A percentile compares a stretch with the other conserved stretches of the same genome.
phyloP scores from a whole-genome alignment of 2,113 vertebrate genomes.

The Notiomystis cincta region DNA sequence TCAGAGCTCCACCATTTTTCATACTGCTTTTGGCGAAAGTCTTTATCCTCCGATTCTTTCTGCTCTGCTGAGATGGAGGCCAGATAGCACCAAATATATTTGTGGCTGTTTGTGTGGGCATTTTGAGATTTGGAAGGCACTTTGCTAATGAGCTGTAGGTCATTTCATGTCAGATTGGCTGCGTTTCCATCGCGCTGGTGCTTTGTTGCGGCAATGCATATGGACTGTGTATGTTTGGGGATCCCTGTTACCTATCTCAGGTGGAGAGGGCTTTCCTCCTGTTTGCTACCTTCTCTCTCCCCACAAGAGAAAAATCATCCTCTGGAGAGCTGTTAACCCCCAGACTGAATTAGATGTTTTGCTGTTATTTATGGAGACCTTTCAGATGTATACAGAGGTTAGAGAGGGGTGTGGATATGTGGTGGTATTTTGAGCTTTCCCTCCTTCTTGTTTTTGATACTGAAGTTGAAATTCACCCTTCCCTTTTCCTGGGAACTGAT shows the following conservation, averaged over 20 bases:
- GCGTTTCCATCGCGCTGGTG: not conserved
- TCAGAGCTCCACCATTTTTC: not conserved
- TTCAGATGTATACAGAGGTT: not conserved
- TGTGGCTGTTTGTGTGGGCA: conserved; percentile 49
- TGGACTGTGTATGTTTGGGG: not conserved
- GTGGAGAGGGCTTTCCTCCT: not conserved
- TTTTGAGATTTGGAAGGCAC: conserved; percentile 30
- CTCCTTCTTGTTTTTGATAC: conserved; percentile 22
- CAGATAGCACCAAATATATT: not conserved
- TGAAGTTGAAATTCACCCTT: not conserved
- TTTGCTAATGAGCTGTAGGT: conserved; percentile 11
- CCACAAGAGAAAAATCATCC: not conserved
- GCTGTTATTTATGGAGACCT: not conserved
- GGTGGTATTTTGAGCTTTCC: not conserved
- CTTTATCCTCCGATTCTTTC: not conserved
- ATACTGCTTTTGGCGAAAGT: not conserved
- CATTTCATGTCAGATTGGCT: conserved; percentile 33
- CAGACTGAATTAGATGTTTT: not conserved
- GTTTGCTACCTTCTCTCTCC: not conserved
- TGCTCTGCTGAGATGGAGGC: conserved; percentile 6
- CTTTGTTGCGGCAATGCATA: not conserved
- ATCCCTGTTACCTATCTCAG: not conserved
- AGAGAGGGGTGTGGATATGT: not conserved
- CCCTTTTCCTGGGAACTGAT: not conserved
- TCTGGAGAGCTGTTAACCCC: not conserved